phyloP scores from a whole-genome alignment of 2,888 invertebrate genomes.

The Clitarchus hookeri region DNA sequence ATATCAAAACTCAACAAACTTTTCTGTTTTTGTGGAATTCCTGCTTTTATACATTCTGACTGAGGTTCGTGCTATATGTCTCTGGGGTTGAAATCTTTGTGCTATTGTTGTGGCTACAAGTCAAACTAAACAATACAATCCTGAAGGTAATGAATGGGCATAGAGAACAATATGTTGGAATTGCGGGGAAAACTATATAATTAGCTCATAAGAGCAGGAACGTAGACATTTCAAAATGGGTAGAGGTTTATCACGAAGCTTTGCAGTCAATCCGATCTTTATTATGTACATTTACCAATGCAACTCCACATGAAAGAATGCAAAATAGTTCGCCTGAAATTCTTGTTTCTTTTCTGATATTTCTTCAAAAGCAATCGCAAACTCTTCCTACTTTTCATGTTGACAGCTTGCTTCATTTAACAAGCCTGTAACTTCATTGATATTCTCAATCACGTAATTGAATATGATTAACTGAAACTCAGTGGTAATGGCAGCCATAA shows the following conservation, averaged over 20 bases:
- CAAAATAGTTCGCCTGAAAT: no score
- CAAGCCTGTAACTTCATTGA: no score
- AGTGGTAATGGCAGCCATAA: no score
- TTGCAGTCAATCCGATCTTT: no score
- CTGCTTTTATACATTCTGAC: neutral
- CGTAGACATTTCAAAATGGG: conserved; percentile 18
- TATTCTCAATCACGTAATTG: no score
- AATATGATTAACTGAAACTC: no score
- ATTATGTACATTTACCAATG: no score
- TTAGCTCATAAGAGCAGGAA: neutral
- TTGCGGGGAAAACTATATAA: conserved; percentile 15
- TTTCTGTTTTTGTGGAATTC: neutral
- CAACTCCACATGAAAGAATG: no score
- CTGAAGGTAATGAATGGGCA: conserved; percentile 25
- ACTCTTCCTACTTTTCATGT: no score
- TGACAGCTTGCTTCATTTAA: no score
- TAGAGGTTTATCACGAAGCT: conserved; percentile 19
- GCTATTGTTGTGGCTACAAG: neutral
- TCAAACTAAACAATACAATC: neutral
- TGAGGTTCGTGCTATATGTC: neutral
- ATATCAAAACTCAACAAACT: neutral
- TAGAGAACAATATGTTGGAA: conserved; percentile 15
- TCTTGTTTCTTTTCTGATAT: no score
- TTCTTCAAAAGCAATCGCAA: no score
- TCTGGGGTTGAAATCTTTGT: neutral